Evolutionary conservation across 2,888 invertebrate species (phyloP), one percentile per base, ranked within the genome.

Genomic region (Drosophila anomalata): DNA sequence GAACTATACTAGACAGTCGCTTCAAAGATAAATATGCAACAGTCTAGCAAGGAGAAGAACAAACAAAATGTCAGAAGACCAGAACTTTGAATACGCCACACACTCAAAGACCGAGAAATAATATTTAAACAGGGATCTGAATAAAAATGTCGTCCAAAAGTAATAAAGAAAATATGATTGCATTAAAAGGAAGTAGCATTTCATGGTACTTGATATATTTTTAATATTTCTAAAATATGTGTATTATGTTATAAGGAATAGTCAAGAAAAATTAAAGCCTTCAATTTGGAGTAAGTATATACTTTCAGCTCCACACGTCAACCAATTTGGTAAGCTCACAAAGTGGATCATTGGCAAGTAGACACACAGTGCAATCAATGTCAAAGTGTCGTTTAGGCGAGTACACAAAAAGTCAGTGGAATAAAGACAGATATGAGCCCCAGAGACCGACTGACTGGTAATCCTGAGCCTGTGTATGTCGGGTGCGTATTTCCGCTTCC

Each of bases 291-390:
- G n/a, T 36, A 36, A 7, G n/a, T 36, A 36, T 36, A 36, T 36
- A 36, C n/a, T 36, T 42, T 42, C 14, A 20, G 41, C 20, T 20
- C 9, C n/a, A 4, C 17, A 20, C 20, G 2, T 7, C 7, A 20
- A 20, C 22, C 6, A 36, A 36, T 39, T 12, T 6, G 8, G 9
- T 14, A n/a, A 3, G 9, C 39, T 33, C 31, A 31, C 36, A 36
- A 46, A 62, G 63, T 63, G 63, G 53, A 63, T 47, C 31, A 65
- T 53, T 65, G 63, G 53, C 29, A 17, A 54, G 53, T 41, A 17
- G 46, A 41, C 46, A 65, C 41, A 24, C 11, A 41, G 22, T 51
- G 61, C 60, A 81, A 81, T 72, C 80, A 77, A 77, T 84, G 77
- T 69, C 75, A 67, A 76, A 71, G 62, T 78, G 73, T 67, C 70